phyloP scores from a whole-genome alignment of 1,140 invertebrate genomes.

The Oncopodura yosiiana region DNA sequence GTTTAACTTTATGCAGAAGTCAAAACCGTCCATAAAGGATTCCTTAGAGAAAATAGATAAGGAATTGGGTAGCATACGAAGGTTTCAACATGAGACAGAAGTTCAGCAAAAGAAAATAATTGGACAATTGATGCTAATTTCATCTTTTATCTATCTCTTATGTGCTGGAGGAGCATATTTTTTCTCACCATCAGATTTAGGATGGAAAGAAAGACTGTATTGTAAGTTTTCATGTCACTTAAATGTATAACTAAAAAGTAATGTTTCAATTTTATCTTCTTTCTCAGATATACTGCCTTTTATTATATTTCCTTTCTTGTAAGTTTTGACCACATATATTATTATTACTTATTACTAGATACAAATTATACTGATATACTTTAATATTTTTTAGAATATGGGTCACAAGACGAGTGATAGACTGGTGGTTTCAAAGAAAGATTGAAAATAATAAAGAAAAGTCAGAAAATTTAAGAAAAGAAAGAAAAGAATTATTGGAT shows the following conservation, averaged over 20 bases:
- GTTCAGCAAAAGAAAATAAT: constrained; percentile 66
- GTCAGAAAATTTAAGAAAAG: constrained; percentile 58
- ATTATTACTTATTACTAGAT: no score
- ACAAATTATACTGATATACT: constrained; percentile 6
- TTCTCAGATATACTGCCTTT: constrained; percentile 62
- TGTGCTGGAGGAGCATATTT: constrained; percentile 66
- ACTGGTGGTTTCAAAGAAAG: constrained; percentile 79
- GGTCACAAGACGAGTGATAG: constrained; percentile 62
- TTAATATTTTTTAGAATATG: constrained; percentile 57
- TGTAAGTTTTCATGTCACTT: no score
- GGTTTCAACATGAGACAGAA: constrained; percentile 65
- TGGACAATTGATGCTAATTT: constrained; percentile 65
- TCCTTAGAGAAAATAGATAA: constrained; percentile 60
- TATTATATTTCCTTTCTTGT: constrained; percentile 66
- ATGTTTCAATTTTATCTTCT: no score
- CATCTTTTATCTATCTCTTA: constrained; percentile 66
- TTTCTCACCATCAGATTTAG: constrained; percentile 47
- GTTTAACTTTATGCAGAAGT: constrained; percentile 56
- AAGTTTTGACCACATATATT: no score
- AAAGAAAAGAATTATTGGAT: constrained; percentile 83
- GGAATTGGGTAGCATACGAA: constrained; percentile 68
- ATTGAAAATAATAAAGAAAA: constrained; percentile 68
- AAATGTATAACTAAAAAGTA: no score
- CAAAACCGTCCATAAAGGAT: constrained; percentile 63
- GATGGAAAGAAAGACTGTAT: constrained; percentile 55